Conservation (phyloP, 2,797 vertebrate genomes). For the Odontamblyopus rebecca region DNA sequence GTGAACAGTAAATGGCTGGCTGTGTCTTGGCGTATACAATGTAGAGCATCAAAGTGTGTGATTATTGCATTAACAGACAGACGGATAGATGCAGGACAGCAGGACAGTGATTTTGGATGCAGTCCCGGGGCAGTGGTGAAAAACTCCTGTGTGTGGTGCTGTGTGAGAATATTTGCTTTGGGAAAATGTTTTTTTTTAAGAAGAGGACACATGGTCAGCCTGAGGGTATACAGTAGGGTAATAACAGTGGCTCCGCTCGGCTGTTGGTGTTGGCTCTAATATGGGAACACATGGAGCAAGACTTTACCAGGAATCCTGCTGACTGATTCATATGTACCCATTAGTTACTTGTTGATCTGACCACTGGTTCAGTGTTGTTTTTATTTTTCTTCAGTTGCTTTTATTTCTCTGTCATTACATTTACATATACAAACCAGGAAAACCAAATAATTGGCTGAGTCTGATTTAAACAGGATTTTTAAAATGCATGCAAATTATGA, state of each 20-base stretch:
- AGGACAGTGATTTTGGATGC: slow-evolving; percentile 41
- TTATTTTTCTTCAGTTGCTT: not conserved
- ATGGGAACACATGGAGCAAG: slow-evolving; percentile 34
- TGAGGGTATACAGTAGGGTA: slow-evolving; percentile 40
- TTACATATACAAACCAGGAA: no score
- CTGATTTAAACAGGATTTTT: no score
- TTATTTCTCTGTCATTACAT: not conserved
- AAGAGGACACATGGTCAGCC: slow-evolving; percentile 46
- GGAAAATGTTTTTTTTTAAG: slow-evolving; percentile 55
- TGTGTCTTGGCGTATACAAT: slow-evolving; percentile 2
- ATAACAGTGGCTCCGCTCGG: slow-evolving; percentile 55
- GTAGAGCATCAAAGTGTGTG: slow-evolving; percentile 33
- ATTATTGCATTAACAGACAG: slow-evolving; percentile 19
- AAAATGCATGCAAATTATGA: no score
- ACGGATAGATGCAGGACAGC: slow-evolving; percentile 33
- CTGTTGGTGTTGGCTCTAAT: slow-evolving; percentile 41
- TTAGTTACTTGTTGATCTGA: not conserved
- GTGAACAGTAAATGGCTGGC: slow-evolving; percentile 20
- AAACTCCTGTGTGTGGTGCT: slow-evolving; percentile 39
- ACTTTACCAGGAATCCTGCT: slow-evolving; percentile 1
- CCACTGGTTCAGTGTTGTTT: not conserved
- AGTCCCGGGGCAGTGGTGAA: slow-evolving; percentile 42
- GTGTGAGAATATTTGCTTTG: slow-evolving; percentile 64
- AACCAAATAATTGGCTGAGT: no score
- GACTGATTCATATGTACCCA: not conserved